Conservation (phyloP, 2,113 vertebrate genomes). For the Turnix velox region DNA sequence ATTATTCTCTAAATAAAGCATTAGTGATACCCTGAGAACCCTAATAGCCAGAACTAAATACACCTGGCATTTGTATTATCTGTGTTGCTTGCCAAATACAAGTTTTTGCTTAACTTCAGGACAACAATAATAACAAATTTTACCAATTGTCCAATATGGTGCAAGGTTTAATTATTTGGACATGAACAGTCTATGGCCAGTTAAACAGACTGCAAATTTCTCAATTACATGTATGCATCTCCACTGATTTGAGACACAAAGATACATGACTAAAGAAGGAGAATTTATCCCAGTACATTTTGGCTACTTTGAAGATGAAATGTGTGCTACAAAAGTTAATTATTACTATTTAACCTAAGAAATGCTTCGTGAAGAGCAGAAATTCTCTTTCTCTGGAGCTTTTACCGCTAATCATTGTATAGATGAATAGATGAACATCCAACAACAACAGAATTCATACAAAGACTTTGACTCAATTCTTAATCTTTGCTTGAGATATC, state of each 20-base stretch:
- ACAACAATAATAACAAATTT: not conserved
- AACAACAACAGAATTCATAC: not conserved
- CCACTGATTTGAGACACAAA: not conserved
- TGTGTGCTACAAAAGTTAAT: not conserved
- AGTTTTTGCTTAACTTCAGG: not conserved
- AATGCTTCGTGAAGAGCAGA: not conserved
- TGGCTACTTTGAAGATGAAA: not conserved
- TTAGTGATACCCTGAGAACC: not conserved
- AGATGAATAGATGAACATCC: not conserved
- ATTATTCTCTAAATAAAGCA: not conserved
- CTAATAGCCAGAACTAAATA: not conserved
- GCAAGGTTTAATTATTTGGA: not conserved
- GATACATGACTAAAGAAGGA: not conserved
- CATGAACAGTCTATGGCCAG: not conserved
- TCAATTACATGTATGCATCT: not conserved
- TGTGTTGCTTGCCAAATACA: not conserved
- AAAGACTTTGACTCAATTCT: not conserved
- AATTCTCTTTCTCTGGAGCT: not conserved
- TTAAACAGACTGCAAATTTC: no score
- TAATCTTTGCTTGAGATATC: not conserved
- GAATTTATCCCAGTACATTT: not conserved
- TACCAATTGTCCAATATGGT: not conserved
- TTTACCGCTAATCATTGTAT: not conserved
- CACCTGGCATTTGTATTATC: not conserved
- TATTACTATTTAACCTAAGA: not conserved